Conservation (phyloP, 1,140 invertebrate genomes). For the Drosophila nebulosa region DNA sequence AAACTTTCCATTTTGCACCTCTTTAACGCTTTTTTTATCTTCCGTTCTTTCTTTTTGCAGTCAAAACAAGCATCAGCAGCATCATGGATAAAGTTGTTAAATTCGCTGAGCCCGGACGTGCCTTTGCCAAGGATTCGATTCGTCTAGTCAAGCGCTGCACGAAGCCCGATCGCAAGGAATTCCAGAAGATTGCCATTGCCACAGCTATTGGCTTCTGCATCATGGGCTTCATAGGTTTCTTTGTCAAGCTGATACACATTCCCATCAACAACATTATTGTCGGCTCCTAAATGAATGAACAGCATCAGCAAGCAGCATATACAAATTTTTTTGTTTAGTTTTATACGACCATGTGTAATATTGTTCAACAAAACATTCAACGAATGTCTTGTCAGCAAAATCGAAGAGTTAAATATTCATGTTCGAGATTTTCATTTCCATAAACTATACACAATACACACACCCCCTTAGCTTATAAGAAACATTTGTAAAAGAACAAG, state of each 20-base stretch:
- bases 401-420: constrained; percentile 20
- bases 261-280: constrained; percentile 99
- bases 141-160: constrained; percentile 99
- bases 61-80: constrained; percentile 56
- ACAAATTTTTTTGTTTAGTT: constrained; percentile 61
- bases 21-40: background rate
- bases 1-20: constrained; percentile 27
- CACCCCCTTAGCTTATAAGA: constrained; percentile 53
- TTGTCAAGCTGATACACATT: constrained; percentile 99
- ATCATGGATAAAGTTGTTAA: constrained; percentile 98
- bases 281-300: constrained; percentile 83
- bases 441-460: constrained; percentile 16
- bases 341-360: constrained; percentile 27
- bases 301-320: constrained; percentile 23
- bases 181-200: constrained; percentile 99
- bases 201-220: constrained; percentile 99
- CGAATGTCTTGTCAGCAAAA: constrained; percentile 61
- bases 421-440: constrained; percentile 63
- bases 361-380: constrained; percentile 58
- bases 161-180: constrained; percentile 99
- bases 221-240: constrained; percentile 99
- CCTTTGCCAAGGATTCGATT: constrained; percentile 98
- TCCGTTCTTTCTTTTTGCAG: background rate
- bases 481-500: constrained; percentile 17
- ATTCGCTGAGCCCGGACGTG: constrained; percentile 95